These are phyloP conservation scores for Stratiomys singularior DNA, from an alignment of 2,888 invertebrate genomes.

Conservation along the genomic window DNA sequence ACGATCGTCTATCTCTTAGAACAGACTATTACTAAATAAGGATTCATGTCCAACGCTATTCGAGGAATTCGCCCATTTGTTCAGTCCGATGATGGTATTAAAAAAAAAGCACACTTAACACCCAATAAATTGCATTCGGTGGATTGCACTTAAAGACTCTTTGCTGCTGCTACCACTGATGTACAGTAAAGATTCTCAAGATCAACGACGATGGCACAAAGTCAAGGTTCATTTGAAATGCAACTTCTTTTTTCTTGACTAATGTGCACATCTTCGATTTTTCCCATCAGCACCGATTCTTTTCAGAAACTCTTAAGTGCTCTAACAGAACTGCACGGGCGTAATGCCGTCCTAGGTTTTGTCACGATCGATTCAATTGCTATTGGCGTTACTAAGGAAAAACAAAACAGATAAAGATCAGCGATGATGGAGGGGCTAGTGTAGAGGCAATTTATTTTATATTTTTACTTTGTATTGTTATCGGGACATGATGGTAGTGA, in stretches of 20 bases:
- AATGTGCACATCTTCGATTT: not conserved
- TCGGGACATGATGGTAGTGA: not conserved
- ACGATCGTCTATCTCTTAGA: not conserved
- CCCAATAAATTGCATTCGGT: slow-evolving; percentile 5
- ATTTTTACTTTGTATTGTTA: not conserved
- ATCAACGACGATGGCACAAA: slow-evolving; percentile 9
- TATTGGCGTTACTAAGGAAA: not conserved
- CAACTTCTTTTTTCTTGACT: not conserved
- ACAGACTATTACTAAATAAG: not conserved
- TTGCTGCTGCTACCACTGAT: not conserved
- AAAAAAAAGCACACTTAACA: not conserved
- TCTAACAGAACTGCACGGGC: not conserved
- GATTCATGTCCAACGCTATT: not conserved
- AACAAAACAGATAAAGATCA: slow-evolving; percentile 4
- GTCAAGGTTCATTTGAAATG: slow-evolving; percentile 15
- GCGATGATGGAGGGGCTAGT: not conserved
- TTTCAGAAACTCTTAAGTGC: not conserved
- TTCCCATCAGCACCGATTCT: not conserved
- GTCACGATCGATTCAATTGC: slow-evolving; percentile 26
- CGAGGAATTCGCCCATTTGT: not conserved
- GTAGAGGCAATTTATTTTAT: not conserved
- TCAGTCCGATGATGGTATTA: not conserved
- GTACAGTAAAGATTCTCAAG: slow-evolving; percentile 11
- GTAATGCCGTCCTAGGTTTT: not conserved
- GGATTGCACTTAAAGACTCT: not conserved